Evolutionary conservation across 1,140 invertebrate species (phyloP).

Genomic region (Galendromus occidentalis): DNA sequence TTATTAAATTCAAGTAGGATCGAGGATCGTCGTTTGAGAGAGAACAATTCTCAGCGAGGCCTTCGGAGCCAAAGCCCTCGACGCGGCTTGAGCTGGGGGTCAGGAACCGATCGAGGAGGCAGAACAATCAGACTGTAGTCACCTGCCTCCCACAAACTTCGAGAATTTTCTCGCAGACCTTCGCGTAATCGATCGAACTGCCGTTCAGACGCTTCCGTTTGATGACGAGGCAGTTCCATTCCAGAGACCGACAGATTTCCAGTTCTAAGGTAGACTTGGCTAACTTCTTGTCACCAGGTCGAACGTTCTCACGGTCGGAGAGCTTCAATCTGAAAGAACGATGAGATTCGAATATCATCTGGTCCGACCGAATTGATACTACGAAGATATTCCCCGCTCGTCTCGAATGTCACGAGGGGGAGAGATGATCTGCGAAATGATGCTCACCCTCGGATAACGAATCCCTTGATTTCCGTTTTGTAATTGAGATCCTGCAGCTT

Average conservation of each 20-base stretch:
- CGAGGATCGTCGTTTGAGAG: no score
- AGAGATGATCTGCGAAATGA: background rate
- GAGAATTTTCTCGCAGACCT: slow-evolving; percentile 4
- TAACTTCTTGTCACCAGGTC: background rate
- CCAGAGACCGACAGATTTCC: background rate
- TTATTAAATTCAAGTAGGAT: no score
- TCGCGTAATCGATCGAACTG: slow-evolving; percentile 2
- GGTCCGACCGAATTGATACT: no score
- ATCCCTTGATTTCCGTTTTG: slow-evolving; percentile 1
- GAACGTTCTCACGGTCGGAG: background rate
- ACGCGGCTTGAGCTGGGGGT: no score
- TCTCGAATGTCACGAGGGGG: background rate
- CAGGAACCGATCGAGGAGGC: no score
- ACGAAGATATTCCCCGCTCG: background rate
- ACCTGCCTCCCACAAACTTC: background rate
- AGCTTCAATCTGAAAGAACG: background rate
- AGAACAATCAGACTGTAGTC: background rate
- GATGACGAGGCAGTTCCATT: slow-evolving; percentile 7
- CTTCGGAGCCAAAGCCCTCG: no score
- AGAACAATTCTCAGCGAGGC: no score
- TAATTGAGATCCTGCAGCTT: slow-evolving; percentile 7
- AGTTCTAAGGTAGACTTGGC: background rate
- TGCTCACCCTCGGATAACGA: slow-evolving; percentile 3
- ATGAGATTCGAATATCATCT: background rate
- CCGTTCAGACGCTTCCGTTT: slow-evolving; percentile 3